These are phyloP conservation scores for Centropus bengalensis DNA, from an alignment of 2,113 vertebrate species.

Conservation along the genomic window DNA sequence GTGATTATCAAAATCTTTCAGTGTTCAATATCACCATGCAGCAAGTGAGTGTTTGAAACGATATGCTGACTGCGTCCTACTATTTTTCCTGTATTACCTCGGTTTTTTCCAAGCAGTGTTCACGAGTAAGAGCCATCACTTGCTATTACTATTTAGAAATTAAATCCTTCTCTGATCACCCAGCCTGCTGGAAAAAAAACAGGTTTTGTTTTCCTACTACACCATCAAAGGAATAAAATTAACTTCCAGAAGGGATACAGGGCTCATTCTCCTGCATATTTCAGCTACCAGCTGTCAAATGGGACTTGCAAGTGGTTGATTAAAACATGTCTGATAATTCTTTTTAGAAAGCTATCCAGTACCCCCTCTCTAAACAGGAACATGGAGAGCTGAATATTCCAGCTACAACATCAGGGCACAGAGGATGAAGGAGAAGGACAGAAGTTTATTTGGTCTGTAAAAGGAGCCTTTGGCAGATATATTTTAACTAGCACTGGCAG, in stretches of 20 bases:
- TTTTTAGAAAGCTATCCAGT: neutral
- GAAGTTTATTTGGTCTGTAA: neutral
- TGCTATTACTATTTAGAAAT: constrained; percentile 7
- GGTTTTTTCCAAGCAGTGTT: neutral
- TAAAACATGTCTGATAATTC: neutral
- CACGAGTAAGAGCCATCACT: neutral
- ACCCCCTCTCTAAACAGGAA: neutral
- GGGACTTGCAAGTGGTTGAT: neutral
- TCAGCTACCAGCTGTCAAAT: neutral
- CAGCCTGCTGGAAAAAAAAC: neutral
- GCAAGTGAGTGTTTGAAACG: neutral
- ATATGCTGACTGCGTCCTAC: neutral
- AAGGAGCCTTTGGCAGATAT: neutral
- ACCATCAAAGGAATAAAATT: neutral
- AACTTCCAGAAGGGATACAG: neutral
- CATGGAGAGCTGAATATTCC: neutral
- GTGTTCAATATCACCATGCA: neutral
- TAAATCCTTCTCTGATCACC: neutral
- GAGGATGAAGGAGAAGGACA: neutral
- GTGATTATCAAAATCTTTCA: neutral
- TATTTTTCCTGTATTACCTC: neutral
- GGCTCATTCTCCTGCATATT: neutral
- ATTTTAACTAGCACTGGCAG: neutral
- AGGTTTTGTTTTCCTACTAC: neutral
- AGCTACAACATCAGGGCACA: neutral